phyloP scores from a whole-genome alignment of 92 coral and sea anemone species.

The Blastomussa wellsi region DNA sequence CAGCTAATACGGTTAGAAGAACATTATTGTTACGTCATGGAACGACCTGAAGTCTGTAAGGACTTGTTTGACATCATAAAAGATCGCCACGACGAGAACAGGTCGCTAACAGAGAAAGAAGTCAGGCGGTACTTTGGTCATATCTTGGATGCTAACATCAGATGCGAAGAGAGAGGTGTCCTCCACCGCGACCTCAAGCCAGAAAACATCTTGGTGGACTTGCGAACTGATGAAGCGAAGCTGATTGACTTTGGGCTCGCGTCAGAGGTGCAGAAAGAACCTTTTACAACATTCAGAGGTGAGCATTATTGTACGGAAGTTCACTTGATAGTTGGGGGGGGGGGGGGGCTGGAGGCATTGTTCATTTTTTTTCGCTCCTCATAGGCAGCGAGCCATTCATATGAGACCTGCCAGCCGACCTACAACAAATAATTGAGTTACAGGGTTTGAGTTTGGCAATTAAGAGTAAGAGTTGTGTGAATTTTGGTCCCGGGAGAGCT shows the following conservation, averaged over 20 bases:
- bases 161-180: conserved; percentile 29
- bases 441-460: too few species aligned
- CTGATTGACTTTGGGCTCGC: conserved; percentile 39
- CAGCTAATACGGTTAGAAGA: conserved; percentile 20
- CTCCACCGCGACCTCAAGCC: conserved; percentile 35
- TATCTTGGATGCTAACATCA: conserved; percentile 28
- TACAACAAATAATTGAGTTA: too few species aligned
- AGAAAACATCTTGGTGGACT: conserved; percentile 33
- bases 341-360: too few species aligned
- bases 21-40: conserved; percentile 26
- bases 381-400: too few species aligned
- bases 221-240: conserved; percentile 34
- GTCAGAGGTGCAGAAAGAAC: conserved; percentile 17
- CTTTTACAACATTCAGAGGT: conserved; percentile 30
- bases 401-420: too few species aligned
- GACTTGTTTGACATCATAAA: conserved; percentile 19
- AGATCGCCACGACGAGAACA: not conserved
- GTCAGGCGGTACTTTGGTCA: conserved; percentile 18
- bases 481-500: too few species aligned
- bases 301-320: not conserved
- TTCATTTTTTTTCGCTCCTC: too few species aligned
- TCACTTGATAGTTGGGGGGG: too few species aligned
- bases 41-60: conserved; percentile 28
- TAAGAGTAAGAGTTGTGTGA: too few species aligned
- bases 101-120: conserved; percentile 12